A percentile compares a stretch with the other conserved stretches of the same genome.
Conservation (phyloP, 2,888 invertebrate species). For the Sericinus montela region DNA sequence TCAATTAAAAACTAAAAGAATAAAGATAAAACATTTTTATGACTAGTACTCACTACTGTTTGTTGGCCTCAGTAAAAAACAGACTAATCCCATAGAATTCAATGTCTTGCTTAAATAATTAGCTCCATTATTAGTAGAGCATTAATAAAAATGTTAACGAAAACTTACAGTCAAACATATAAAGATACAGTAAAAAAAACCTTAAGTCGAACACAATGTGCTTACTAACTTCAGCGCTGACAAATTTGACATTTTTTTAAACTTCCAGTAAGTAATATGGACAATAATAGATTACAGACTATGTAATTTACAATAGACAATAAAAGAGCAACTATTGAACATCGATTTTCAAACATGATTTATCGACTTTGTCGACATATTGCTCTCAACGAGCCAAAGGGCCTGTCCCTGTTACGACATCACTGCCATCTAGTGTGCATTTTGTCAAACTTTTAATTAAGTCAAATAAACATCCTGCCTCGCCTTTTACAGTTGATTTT, state of each 20-base stretch:
- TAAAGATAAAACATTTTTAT: slow-evolving; percentile 36
- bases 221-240: slow-evolving; percentile 45
- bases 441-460: too few relatives aligned
- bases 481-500: too few relatives aligned
- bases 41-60: slow-evolving; percentile 55
- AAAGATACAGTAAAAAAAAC: slow-evolving; percentile 22
- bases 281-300: too few relatives aligned
- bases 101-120: slow-evolving; percentile 41
- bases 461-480: too few relatives aligned
- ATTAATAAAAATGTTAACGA: slow-evolving; percentile 24
- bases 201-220: slow-evolving; percentile 40
- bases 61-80: slow-evolving; percentile 47
- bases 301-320: too few relatives aligned
- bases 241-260: slow-evolving; percentile 39
- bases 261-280: too few relatives aligned
- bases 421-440: too few relatives aligned
- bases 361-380: too few relatives aligned
- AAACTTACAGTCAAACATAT: slow-evolving; percentile 27
- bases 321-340: too few relatives aligned
- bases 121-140: slow-evolving; percentile 42
- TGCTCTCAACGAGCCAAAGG: too few relatives aligned
- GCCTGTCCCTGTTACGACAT: too few relatives aligned
- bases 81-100: slow-evolving; percentile 64
- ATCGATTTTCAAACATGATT: too few relatives aligned
- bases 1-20: slow-evolving; percentile 34